Base-by-base conservation (phyloP, 92 coral and sea anemone species). In the Umimayanthus kanabou region DNA sequence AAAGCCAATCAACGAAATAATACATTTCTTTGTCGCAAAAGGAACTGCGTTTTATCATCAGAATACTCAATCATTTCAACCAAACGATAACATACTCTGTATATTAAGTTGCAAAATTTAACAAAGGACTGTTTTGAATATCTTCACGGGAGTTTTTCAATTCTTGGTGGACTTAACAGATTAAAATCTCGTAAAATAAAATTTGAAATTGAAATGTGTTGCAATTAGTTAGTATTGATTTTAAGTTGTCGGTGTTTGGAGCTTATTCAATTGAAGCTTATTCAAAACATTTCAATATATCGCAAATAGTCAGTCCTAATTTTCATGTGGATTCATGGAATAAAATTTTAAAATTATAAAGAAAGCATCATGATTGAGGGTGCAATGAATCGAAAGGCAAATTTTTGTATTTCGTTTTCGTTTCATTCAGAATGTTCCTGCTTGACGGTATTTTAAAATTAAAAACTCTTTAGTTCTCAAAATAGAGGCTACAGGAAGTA, bases 381-480 rank as follows among this genome's bases (percentile, higher is more conserved):
- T 4, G 42, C 29, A 10, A 30, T 25, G 26, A 25, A n/a, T 33
- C 29, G 39, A 77, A 47, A 77, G 39, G 15, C 81, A 26, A 18
- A 18, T 16, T 61, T 61, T 3, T 16, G 4, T 16, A 61, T 77
- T 77, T 45, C 66, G n/a, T 11, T n/a, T 25, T 43, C 9, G 14
- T 42, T 47, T n/a, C 39, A 3, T 72, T 72, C 5, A 33, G 39
- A 10, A 29, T 72, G n/a, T 28, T 75, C 15, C 47, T 39, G 39
- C n/a, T 75, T 40, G 50, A 39, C 79, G 15, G 79, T 43, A 39
- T 75, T 7, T 6, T 39, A 6, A 39, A 75, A 75, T 75, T 69
- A 26, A 83, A 83, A 83, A 83, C 61, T 83, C 11, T 83, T 83
- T 83, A 47, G 61, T 69, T 70, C 42, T 74, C 55, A 50, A 83